Base-by-base conservation (phyloP, 1,140 invertebrate genomes). In the Pseudomyrmex sp. region DNA sequence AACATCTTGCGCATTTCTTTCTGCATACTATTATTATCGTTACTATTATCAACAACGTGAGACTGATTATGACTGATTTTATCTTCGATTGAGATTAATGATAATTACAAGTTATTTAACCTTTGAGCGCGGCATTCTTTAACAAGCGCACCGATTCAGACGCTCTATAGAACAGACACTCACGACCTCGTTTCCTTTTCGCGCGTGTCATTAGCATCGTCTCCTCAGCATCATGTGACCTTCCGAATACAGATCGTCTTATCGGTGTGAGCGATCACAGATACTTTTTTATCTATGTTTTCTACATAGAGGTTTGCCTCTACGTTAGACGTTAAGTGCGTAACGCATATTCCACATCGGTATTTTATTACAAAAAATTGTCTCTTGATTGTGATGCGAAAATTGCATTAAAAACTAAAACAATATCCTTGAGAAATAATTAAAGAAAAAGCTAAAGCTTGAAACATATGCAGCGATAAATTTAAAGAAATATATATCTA, bases 41-140 rank as follows among this genome's bases (percentile, higher is more conserved):
- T 58, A 58, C 12, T 58, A n/a, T 15, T 58, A 58, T 79, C 74
- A 59, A 15, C 74, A 89, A 90, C 50, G 12, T 65, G 69, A 84
- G 65, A 89, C 52, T 59, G 82, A 89, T 82, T 82, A 84, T 77
- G 75, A 87, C 68, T 10, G 9, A 4, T 52, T 52, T 52, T 52
- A 72, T 77, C 83, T 84, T 85, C 80, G 65, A 70, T 46, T 82
- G 56, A 88, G 59, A 76, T 68, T 85, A 20, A 80, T 52, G 62
- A 80, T 90, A 89, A 89, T 87, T 90, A 89, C 74, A 74, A 85
- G 84, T 74, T 62, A 77, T 58, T 85, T 84, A 74, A 82, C 63
- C 20, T 87, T 83, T 82, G 48, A 70, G 72, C 72, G 59, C 58
- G 72, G 56, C 44, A 44, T 66, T 68, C 74, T 86, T 56, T 80